Evolutionary conservation across 2,888 invertebrate species (phyloP).

Genomic region (Drosophila demipolita): DNA sequence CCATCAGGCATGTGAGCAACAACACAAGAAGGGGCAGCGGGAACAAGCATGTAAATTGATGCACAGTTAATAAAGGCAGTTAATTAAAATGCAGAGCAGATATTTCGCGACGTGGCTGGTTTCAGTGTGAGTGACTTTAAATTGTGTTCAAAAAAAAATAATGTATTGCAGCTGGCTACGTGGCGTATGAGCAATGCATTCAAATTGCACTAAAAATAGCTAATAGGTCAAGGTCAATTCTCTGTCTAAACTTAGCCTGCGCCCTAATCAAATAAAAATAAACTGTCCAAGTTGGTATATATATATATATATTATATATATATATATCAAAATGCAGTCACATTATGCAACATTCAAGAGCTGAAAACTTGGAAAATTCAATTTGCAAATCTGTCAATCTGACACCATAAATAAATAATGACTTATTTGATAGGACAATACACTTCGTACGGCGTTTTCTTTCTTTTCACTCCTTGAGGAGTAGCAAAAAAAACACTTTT

Average conservation of each 20-base stretch:
- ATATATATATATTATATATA: neutral
- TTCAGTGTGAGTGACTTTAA: constrained; percentile 28
- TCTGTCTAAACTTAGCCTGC: constrained; percentile 26
- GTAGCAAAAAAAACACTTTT: neutral
- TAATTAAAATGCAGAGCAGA: constrained; percentile 65
- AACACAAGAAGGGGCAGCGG: constrained; percentile 17
- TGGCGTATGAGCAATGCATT: constrained; percentile 33
- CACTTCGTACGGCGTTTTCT: constrained; percentile 13
- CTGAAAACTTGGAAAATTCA: neutral
- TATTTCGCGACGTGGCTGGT: neutral
- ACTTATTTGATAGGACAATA: neutral
- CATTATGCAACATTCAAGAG: constrained; percentile 40
- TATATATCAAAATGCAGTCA: neutral
- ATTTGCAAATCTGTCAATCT: constrained; percentile 5
- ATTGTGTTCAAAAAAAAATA: constrained; percentile 10
- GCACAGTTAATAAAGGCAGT: constrained; percentile 67
- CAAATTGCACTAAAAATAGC: constrained; percentile 51
- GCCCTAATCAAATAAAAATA: neutral
- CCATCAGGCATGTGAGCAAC: constrained; percentile 12
- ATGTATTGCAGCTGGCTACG: constrained; percentile 18
- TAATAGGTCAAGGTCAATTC: constrained; percentile 82
- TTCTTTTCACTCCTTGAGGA: neutral
- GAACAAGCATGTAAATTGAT: constrained; percentile 40
- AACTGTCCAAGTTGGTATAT: neutral
- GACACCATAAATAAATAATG: constrained; percentile 19